A percentile compares a stretch with the other conserved stretches of the same genome.
These are phyloP conservation scores for Engystomops pustulosus DNA, from an alignment of 2,113 vertebrate genomes.

Conservation along the genomic window DNA sequence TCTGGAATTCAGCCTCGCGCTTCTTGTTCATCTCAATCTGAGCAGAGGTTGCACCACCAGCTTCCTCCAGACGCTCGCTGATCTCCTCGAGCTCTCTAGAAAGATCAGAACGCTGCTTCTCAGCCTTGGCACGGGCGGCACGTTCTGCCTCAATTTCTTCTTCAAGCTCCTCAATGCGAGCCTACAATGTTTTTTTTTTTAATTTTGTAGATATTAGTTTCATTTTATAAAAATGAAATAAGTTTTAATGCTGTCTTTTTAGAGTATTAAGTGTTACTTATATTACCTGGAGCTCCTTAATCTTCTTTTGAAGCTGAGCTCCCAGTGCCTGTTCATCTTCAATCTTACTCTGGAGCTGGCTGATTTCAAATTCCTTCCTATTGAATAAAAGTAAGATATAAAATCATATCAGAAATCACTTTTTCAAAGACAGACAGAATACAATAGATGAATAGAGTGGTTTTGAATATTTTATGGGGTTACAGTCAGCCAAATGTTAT, in stretches of 20 bases:
- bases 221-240: not conserved
- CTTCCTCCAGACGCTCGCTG: constrained; percentile 87
- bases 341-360: constrained; percentile 75
- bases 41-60: constrained; percentile 76
- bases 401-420: not conserved
- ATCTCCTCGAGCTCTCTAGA: constrained; percentile 91
- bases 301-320: constrained; percentile 78
- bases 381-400: not conserved
- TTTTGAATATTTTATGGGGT: too few relatives aligned
- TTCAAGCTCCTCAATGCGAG: constrained; percentile 82
- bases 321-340: constrained; percentile 78
- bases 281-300: constrained; percentile 81
- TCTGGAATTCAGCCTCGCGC: constrained; percentile 70
- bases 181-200: constrained; percentile 65
- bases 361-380: constrained; percentile 83
- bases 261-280: too few relatives aligned
- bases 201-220: not conserved
- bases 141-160: constrained; percentile 89
- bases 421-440: not conserved
- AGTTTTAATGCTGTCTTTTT: not conserved
- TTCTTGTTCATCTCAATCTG: constrained; percentile 75
- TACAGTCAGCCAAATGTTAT: too few relatives aligned
- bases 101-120: constrained; percentile 85
- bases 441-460: too few relatives aligned
- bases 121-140: constrained; percentile 82